These are phyloP conservation scores for Podarcis muralis DNA, from an alignment of 2,113 vertebrate genomes.

Conservation along the genomic window DNA sequence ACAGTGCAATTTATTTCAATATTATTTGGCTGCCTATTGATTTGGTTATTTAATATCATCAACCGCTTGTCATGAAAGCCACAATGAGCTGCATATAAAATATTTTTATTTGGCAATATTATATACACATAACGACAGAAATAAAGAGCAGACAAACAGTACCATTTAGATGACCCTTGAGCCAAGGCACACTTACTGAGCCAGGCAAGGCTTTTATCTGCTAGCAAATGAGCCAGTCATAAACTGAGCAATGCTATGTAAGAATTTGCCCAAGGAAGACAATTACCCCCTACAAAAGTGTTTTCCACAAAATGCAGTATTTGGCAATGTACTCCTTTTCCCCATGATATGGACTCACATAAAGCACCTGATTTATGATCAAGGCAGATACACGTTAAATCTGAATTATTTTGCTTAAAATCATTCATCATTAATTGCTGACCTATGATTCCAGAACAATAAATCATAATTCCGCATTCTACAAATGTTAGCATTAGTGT, in stretches of 20 bases:
- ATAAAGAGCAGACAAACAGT: background rate
- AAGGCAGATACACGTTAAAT: background rate
- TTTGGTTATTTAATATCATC: background rate
- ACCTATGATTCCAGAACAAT: background rate
- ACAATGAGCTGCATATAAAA: constrained; percentile 13
- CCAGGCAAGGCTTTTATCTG: background rate
- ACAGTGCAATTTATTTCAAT: background rate
- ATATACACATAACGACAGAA: background rate
- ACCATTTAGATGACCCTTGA: background rate
- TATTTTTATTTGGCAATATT: constrained; percentile 1
- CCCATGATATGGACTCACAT: background rate
- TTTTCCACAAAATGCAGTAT: background rate
- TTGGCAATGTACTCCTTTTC: background rate
- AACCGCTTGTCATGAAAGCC: background rate
- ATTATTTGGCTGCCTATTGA: background rate
- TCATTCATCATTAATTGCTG: background rate
- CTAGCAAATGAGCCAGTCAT: background rate
- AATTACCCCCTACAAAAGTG: no score
- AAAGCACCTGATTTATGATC: background rate
- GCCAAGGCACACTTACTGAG: background rate
- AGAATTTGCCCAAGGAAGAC: background rate
- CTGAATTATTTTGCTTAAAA: background rate
- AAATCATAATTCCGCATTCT: background rate
- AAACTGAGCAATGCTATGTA: background rate
- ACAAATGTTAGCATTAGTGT: background rate